Base-by-base conservation (phyloP, 2,797 vertebrate genomes). In the Danio albolineatus region DNA sequence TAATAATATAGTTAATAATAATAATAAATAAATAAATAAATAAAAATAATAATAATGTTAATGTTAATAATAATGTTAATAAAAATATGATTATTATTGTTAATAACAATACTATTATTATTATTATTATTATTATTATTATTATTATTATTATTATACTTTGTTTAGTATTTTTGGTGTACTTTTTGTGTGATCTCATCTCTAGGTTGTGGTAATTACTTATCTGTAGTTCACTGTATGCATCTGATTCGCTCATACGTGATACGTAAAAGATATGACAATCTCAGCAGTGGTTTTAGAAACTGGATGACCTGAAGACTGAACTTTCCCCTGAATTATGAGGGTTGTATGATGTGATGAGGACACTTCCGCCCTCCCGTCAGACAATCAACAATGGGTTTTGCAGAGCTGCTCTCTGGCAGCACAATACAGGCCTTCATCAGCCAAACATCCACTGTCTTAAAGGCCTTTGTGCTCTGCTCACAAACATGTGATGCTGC, bases 391-490 rank as follows among this genome's bases (percentile, higher is more conserved):
- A 57, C 64, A 73, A 57, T 61, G 61, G 44, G 65, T 14, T 59
- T 48, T 41, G 73, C 64, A 67, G 67, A 36, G 43, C 53, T 17
- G 41, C 48, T 46, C 62, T 59, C n/a, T 57, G 10, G 12, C 38
- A 60, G 73, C 57, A 85, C 84, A 85, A 76, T 83, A 48, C 66
- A 73, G 19, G 51, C 81, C 70, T 83, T 85, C 62, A 77, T 43
- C 49, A 17, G 39, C 36, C 10, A 16, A 39, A 28, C 60, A 19
- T 81, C 67, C 21, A 48, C 53, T 10, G 59, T 59, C 38, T 66
- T 36, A 19, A 39, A 53, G 9, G 54, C 53, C 17, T 36, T 38
- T 65, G 66, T 60, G 46, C 53, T 67, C 61, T 61, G 67, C 53
- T 17, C 43, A n/a, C n/a, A n/a, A n/a, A 78, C 76, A 54, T 61